Conservation (phyloP, 2,797 vertebrate genomes). For the Pseudopleuronectes americanus region DNA sequence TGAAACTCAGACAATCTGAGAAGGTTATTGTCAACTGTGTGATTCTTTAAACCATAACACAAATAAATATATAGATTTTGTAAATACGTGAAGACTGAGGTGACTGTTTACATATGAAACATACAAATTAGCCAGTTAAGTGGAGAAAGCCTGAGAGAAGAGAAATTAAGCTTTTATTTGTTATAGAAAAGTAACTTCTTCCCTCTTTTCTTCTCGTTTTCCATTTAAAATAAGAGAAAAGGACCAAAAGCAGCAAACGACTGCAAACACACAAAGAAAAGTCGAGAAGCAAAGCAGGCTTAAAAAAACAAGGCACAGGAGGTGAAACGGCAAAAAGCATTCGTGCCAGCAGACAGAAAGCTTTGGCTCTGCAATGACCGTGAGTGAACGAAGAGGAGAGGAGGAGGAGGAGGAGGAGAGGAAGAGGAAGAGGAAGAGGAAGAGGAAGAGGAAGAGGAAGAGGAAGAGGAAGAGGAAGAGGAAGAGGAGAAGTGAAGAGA, state of each 20-base stretch:
- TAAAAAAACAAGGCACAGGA: constrained; percentile 40
- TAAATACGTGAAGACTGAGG: no score
- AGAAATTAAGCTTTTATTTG: no score
- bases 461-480: not conserved
- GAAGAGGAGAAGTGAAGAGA: not conserved
- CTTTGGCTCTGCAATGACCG: constrained; percentile 63
- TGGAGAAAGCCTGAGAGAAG: no score
- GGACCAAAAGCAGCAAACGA: constrained; percentile 27
- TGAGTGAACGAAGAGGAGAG: constrained; percentile 49
- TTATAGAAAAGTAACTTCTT: no score
- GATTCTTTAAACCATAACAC: no score
- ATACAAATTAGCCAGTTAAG: no score
- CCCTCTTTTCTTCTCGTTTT: not conserved
- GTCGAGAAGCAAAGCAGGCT: constrained; percentile 37
- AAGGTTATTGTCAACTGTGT: no score
- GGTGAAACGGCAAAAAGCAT: constrained; percentile 61
- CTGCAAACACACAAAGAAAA: constrained; percentile 25
- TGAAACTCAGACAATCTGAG: no score
- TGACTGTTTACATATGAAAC: no score
- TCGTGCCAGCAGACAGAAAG: constrained; percentile 68
- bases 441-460: not conserved
- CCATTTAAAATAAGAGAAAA: no score
- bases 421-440: not conserved
- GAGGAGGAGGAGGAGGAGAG: constrained; percentile 10
- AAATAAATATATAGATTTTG: no score